Conservation (phyloP, 2,113 vertebrate species). For the Castor canadensis region DNA sequence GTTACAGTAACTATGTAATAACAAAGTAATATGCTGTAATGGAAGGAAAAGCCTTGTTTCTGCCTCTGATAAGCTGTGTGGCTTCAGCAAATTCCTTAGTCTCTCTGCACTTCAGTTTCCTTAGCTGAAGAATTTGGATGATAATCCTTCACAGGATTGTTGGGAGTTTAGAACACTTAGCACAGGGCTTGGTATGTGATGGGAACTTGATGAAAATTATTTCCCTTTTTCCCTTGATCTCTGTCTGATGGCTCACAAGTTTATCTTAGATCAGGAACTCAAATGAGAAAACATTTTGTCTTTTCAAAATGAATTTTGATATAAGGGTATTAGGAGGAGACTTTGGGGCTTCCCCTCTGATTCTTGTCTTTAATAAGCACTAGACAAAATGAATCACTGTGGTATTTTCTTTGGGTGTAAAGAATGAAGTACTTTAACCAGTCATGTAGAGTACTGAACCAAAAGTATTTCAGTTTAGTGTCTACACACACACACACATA, state of each 20-base stretch:
- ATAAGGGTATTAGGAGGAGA: constrained; percentile 4
- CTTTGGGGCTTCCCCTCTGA: constrained; percentile 36
- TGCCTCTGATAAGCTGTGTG: neutral
- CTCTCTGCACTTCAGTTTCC: constrained; percentile 16
- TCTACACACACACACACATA: neutral
- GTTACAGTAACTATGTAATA: neutral
- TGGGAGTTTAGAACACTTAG: neutral
- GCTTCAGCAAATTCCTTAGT: neutral
- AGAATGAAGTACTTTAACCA: neutral
- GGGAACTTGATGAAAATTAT: neutral
- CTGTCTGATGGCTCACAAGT: neutral
- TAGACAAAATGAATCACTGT: constrained; percentile 11
- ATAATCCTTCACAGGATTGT: neutral
- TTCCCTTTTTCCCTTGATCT: neutral
- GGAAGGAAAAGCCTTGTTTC: neutral
- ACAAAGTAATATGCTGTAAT: neutral
- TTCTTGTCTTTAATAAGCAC: constrained; percentile 41
- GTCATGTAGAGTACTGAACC: neutral
- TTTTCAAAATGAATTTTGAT: constrained; percentile 59
- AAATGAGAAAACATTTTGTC: constrained; percentile 27
- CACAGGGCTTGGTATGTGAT: neutral
- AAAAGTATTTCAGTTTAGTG: neutral
- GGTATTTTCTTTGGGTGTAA: constrained; percentile 1
- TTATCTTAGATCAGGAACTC: constrained; percentile 8
- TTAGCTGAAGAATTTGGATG: neutral